These are phyloP conservation scores for Philaethria dido DNA, from an alignment of 2,888 invertebrate species.

Conservation along the genomic window DNA sequence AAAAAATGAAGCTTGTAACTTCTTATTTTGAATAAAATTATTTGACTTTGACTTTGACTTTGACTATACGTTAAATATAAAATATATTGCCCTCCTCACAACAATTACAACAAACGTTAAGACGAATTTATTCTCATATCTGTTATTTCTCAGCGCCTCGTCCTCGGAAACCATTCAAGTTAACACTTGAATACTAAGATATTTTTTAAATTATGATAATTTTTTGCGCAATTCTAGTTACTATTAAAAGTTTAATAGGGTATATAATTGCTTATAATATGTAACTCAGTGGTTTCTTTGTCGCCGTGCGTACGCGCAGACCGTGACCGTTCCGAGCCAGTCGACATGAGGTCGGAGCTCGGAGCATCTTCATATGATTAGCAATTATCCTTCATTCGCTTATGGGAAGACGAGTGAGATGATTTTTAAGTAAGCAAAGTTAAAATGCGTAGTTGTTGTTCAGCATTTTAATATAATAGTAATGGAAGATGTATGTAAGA, in stretches of 20 bases:
- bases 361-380: conserved; percentile 31
- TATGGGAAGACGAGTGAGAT: neutral
- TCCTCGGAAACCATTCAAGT: neutral
- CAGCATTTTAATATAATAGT: neutral
- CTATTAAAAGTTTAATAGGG: neutral
- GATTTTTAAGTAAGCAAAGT: neutral
- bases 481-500: too few species aligned
- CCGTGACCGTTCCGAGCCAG: conserved; percentile 42
- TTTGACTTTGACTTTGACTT: too few species aligned
- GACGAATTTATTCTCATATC: neutral
- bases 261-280: neutral
- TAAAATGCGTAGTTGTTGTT: too few species aligned
- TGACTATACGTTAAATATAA: too few species aligned
- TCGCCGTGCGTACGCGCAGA: conserved; percentile 24
- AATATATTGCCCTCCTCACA: neutral
- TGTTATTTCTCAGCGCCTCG: neutral
- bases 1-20: too few species aligned
- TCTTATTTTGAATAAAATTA: too few species aligned
- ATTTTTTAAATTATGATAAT: neutral
- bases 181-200: too few species aligned
- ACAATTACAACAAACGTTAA: neutral
- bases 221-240: neutral
- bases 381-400: conserved; percentile 24
- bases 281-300: neutral
- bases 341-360: conserved; percentile 35